Conservation (phyloP, 2,113 vertebrate species). For the Lophotis ruficrista region DNA sequence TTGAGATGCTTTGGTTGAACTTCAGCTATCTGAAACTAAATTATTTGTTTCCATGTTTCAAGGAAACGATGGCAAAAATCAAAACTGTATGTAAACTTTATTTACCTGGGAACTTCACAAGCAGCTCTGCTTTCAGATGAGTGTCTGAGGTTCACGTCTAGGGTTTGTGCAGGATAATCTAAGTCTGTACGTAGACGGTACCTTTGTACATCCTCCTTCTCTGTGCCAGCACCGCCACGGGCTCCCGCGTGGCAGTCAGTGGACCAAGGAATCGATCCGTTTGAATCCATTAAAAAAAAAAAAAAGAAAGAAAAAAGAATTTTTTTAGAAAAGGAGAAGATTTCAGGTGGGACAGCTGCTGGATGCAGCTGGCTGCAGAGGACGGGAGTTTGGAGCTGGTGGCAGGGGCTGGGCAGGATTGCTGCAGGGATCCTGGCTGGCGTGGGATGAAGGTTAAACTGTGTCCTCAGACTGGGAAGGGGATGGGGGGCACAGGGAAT, state of each 20-base stretch:
- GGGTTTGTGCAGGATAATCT: not conserved
- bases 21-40: not conserved
- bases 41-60: not conserved
- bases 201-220: not conserved
- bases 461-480: not conserved
- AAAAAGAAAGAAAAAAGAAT: not conserved
- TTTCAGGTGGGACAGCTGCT: not conserved
- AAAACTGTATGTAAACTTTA: not conserved
- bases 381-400: not conserved
- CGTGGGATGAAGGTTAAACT: not conserved
- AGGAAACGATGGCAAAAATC: not conserved
- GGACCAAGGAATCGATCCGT: not conserved
- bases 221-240: not conserved
- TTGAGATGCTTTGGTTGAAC: not conserved
- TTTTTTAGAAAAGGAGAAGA: accelerated
- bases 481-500: not conserved
- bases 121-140: not conserved
- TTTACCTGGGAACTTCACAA: not conserved
- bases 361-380: not conserved
- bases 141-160: not conserved
- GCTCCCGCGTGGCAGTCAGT: not conserved
- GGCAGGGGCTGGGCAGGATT: not conserved
- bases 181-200: not conserved
- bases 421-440: not conserved
- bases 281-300: not conserved